Conservation (phyloP, 2,113 vertebrate genomes). For the Burhinus oedicnemus region DNA sequence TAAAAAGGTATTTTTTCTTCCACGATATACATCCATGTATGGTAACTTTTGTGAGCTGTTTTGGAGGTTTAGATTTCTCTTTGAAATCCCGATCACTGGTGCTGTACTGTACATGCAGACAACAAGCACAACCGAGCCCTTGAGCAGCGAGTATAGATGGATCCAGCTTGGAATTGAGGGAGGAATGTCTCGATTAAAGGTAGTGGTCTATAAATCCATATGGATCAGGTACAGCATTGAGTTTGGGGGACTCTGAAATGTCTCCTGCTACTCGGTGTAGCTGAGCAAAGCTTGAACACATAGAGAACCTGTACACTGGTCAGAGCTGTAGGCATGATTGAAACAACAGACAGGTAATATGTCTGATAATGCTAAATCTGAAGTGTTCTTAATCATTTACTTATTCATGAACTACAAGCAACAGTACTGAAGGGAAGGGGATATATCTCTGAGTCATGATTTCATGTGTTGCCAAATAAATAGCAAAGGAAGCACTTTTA, state of each 20-base stretch:
- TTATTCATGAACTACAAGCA: constrained; percentile 39
- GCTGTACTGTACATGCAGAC: neutral
- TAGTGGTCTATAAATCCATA: neutral
- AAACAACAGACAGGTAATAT: neutral
- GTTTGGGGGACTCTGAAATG: neutral
- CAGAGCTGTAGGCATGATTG: neutral
- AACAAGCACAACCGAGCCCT: neutral
- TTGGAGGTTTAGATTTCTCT: neutral
- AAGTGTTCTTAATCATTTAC: constrained; percentile 38
- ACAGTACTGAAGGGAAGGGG: neutral
- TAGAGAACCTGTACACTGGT: neutral
- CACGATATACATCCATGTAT: constrained; percentile 23
- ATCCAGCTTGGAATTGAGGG: neutral
- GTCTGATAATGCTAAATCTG: constrained; percentile 9
- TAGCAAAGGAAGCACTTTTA: constrained; percentile 50
- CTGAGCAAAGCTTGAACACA: neutral
- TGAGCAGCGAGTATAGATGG: neutral
- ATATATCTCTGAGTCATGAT: constrained; percentile 22
- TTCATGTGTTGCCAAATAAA: constrained; percentile 21
- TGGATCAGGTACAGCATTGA: neutral
- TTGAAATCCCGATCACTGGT: neutral
- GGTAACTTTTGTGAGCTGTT: constrained; percentile 41
- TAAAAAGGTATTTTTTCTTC: constrained; percentile 73
- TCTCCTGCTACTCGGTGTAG: neutral
- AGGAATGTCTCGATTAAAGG: neutral